phyloP scores from a whole-genome alignment of 2,888 invertebrate species.

The Phaedon cochleariae region DNA sequence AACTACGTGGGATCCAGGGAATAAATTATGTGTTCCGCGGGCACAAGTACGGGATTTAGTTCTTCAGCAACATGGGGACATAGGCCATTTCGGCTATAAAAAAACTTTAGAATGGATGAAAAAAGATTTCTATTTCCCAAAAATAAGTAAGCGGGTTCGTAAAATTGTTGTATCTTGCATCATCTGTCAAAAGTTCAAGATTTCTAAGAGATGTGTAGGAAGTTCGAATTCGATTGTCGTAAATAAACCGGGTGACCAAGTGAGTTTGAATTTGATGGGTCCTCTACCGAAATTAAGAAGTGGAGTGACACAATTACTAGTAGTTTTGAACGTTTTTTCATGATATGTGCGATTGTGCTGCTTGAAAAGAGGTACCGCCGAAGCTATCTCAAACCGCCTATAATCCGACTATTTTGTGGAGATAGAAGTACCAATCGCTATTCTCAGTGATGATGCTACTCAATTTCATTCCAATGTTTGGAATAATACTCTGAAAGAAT shows the following conservation, averaged over 20 bases:
- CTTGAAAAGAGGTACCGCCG: slow-evolving; percentile 6
- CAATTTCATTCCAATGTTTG: too few relatives aligned
- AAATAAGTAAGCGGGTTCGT: neutral
- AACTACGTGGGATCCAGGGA: too few relatives aligned
- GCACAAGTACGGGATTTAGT: neutral
- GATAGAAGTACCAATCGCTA: neutral
- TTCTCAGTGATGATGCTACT: slow-evolving; percentile 6
- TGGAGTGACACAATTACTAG: slow-evolving; percentile 13
- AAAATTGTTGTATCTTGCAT: slow-evolving; percentile 8
- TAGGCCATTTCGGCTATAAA: slow-evolving; percentile 20
- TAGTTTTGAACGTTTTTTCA: slow-evolving; percentile 15
- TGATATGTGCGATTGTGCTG: slow-evolving; percentile 14
- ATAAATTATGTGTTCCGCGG: too few relatives aligned
- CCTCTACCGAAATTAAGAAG: slow-evolving; percentile 14
- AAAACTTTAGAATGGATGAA: slow-evolving; percentile 2
- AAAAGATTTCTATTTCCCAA: slow-evolving; percentile 10
- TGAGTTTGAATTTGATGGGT: slow-evolving; percentile 22
- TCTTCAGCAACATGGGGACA: slow-evolving; percentile 11
- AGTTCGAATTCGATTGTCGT: slow-evolving; percentile 5
- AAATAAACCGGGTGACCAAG: neutral
- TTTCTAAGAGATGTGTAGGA: neutral
- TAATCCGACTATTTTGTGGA: slow-evolving; percentile 1
- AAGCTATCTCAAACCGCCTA: slow-evolving; percentile 11
- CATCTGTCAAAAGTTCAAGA: slow-evolving; percentile 17
- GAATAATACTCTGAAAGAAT: too few relatives aligned